Evolutionary conservation across 64 coral and sea anemone species (phyloP).

Genomic region (Actinia equina): DNA sequence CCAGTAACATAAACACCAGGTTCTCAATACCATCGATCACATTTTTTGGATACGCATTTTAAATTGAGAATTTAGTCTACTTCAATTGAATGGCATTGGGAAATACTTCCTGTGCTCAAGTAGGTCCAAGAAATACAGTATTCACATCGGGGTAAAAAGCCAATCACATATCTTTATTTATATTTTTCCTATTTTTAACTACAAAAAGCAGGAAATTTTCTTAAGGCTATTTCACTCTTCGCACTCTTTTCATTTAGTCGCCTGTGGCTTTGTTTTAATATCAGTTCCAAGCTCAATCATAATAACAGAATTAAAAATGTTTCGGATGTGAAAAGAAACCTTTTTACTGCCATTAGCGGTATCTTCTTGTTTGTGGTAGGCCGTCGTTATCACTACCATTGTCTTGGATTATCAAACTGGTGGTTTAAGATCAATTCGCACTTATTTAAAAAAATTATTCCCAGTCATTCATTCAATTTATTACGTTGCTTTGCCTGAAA

Average conservation of each 20-base stretch:
- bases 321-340: not conserved
- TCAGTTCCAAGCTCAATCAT: not conserved
- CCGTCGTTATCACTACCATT: not conserved
- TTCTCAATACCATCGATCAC: not conserved
- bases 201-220: not conserved
- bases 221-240: not conserved
- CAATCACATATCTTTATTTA: slow-evolving; percentile 4
- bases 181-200: not conserved
- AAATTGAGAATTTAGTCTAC: not conserved
- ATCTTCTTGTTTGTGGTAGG: slow-evolving; percentile 1
- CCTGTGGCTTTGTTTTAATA: slow-evolving; percentile 4
- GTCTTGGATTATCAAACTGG: not conserved
- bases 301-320: not conserved
- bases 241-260: not conserved
- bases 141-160: not conserved
- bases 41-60: not conserved
- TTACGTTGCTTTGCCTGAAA: not conserved
- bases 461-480: not conserved
- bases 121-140: not conserved
- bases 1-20: not conserved
- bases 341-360: slow-evolving; percentile 9
- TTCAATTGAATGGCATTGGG: not conserved
- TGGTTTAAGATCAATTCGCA: not conserved
- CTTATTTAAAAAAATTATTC: not conserved
- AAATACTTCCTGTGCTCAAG: not conserved